Base-by-base conservation (phyloP, 2,888 invertebrate genomes). In the Hydroisotoma schaefferi region DNA sequence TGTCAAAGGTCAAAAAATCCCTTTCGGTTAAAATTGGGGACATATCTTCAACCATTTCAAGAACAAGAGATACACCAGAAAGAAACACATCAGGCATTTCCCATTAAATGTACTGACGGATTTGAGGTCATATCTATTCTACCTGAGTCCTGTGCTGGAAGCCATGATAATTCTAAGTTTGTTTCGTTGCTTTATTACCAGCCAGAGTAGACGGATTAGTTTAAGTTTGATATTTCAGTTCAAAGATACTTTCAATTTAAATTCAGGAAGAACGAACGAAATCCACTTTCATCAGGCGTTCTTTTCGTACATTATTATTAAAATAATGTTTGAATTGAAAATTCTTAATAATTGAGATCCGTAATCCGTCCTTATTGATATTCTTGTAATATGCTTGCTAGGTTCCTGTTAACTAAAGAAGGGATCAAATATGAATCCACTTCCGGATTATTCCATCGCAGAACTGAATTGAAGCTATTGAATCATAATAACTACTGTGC, bases 401-500 rank as follows among this genome's bases (percentile, higher is more conserved):
- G 66, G 27, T 61, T 63, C 29, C 47, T 37, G 38, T 18, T 63
- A 10, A 48, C 43, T 18, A 6, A 46, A 15, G 44, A 55, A 27
- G 63, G 63, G 28, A 49, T 66, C 18, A 22, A n/a, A 27, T 61
- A 63, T 37, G 63, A 66, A 51, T 29, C 54, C 2, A 23, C 59
- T 2, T 44, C 38, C 15, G 66, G 66, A 2, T 48, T 66, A 1
- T 66, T 61, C 47, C 56, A 63, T 20, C 61, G 66, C 26, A 58
- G 47, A 22, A 48, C 55, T 26, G 5, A 53, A 22, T 54, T 57
- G 61, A 58, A 46, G 23, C n/a, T 23, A 18, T 10, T 61, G 4
- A 5, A 28, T 2, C 23, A 38, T 23, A 44, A 57, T 48, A 15
- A 44, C 4, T 63, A 66, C 25, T 66, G 66, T 37, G 5, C 63